Evolutionary conservation across 1,140 invertebrate species (phyloP).

Genomic region (Drosophila bipectinata): DNA sequence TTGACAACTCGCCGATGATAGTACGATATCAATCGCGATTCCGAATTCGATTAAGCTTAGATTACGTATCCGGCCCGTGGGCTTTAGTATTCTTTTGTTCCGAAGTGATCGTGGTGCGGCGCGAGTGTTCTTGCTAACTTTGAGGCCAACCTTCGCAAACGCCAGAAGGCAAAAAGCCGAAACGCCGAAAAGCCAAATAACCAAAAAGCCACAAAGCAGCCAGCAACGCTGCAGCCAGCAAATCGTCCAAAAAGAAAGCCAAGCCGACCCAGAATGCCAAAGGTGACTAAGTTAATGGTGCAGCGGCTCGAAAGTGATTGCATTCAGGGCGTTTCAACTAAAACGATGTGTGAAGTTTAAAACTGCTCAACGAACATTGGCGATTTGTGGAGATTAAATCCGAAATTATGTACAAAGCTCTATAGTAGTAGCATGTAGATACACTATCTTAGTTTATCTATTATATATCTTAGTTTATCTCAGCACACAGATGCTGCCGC

Average conservation of each 20-base stretch:
- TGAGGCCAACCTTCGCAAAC: slow-evolving; percentile 45
- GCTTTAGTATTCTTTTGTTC: background rate
- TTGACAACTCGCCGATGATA: slow-evolving; percentile 10
- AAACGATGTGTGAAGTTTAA: slow-evolving; percentile 22
- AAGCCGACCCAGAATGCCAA: slow-evolving; percentile 36
- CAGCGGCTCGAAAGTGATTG: slow-evolving; percentile 42
- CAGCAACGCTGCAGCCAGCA: slow-evolving; percentile 20
- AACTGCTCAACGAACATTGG: slow-evolving; percentile 32
- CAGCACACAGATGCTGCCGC: background rate
- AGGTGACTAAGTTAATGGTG: slow-evolving; percentile 47
- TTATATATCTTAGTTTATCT: slow-evolving; percentile 32
- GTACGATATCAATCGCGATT: slow-evolving; percentile 24
- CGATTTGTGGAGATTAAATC: slow-evolving; percentile 13
- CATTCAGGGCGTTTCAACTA: slow-evolving; percentile 18
- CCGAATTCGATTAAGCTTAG: slow-evolving; percentile 1
- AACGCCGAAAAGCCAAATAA: background rate
- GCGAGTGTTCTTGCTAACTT: slow-evolving; percentile 32
- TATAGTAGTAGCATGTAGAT: slow-evolving; percentile 5
- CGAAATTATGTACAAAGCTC: slow-evolving; percentile 7
- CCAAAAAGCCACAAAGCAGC: slow-evolving; percentile 8
- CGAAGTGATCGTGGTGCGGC: slow-evolving; percentile 1
- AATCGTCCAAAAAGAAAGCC: slow-evolving; percentile 38
- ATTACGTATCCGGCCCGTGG: background rate
- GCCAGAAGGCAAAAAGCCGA: slow-evolving; percentile 2
- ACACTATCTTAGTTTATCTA: slow-evolving; percentile 41